These are phyloP conservation scores for Cabera pusaria DNA, from an alignment of 2,888 invertebrate species.

Conservation along the genomic window DNA sequence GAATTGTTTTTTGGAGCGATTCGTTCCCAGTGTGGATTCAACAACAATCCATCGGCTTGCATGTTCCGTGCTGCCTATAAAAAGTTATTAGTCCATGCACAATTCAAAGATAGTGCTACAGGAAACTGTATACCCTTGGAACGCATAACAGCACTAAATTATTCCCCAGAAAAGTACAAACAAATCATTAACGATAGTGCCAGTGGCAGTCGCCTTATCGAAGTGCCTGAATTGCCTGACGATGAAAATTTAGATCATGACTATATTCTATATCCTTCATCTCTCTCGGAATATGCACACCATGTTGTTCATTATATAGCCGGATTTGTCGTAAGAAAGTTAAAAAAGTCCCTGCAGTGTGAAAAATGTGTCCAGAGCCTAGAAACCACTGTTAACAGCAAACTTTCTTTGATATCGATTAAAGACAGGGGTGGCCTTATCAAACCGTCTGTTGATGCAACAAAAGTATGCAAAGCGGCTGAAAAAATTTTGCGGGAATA, in stretches of 20 bases:
- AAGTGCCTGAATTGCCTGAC: neutral
- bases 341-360: neutral
- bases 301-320: neutral
- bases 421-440: neutral
- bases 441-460: neutral
- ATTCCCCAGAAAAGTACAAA: too few species aligned
- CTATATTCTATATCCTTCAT: neutral
- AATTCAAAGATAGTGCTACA: neutral
- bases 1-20: neutral
- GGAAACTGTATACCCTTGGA: neutral
- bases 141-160: neutral
- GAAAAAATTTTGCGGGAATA: neutral
- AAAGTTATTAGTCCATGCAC: neutral
- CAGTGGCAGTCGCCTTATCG: neutral
- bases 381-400: neutral
- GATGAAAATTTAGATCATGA: conserved; percentile 1
- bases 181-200: neutral
- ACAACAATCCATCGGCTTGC: neutral
- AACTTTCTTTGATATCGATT: neutral
- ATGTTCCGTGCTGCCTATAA: neutral
- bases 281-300: neutral
- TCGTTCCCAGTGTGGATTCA: neutral
- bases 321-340: neutral
- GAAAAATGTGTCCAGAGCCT: neutral
- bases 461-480: neutral